Base-by-base conservation (phyloP, 2,113 vertebrate species). In the Piliocolobus tephrosceles region DNA sequence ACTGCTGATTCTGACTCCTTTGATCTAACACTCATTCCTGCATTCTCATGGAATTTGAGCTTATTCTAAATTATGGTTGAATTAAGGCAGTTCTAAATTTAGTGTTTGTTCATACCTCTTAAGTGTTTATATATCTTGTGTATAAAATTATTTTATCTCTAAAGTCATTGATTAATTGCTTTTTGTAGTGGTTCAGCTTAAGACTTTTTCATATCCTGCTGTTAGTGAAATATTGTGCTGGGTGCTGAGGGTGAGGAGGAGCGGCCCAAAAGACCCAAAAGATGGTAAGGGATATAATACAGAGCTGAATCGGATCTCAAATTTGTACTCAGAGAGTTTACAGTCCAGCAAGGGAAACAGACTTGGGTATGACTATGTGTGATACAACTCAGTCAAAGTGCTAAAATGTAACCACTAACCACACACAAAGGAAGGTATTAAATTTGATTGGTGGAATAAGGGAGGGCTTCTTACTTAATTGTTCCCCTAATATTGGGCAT, bases 101-200 rank as follows among this genome's bases (percentile, higher is more conserved):
- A 32, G 40, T 88, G 47, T 80, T 96, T 88, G 47, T 80, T 96
- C 30, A 12, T 88, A 27, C 88, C 61, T 35, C 85, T 95, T 66
- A 27, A 17, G 6, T 82, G 22, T 58, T 78, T 58, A 13, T 83
- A 18, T 90, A 7, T 57, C 23, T 91, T 95, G 35, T 92, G 17
- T 55, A 38, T 58, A 75, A 80, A 94, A 78, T 66, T 80, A 79
- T 81, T 61, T 5, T 40, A 10, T 58, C 50, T 78, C 70, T 64
- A 12, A 96, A 94, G 30, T 94, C 61, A 50, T 83, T 55, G 45
- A 79, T 83, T 81, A 88, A 81, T 87, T 81, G 13, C 73, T 93
- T 83, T 90, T 57, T 82, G 82, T 20, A 94, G 84, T 94, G 73
- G 85, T 96, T 92, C 73, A 92, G 20, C 45, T 82, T 94, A 73